These are phyloP conservation scores for Menura novaehollandiae DNA, from an alignment of 2,113 vertebrate species.

Conservation along the genomic window DNA sequence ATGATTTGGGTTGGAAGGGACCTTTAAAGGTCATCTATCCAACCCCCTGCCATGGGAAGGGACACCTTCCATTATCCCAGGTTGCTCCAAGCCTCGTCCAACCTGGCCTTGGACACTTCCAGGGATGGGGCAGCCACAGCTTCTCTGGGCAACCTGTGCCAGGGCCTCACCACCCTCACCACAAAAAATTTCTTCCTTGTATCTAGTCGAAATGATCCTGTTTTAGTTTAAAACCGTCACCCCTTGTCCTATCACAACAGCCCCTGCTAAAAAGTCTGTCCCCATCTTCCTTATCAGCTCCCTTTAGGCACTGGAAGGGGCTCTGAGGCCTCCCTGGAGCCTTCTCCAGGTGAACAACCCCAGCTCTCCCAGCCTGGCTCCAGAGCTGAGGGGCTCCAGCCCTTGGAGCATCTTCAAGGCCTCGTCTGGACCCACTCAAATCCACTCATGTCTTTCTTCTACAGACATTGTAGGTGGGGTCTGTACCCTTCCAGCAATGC, in stretches of 20 bases:
- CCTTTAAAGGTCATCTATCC: accelerated
- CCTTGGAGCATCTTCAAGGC: accelerated
- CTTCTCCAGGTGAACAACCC: background rate
- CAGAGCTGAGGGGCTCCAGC: background rate
- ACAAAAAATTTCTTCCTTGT: background rate
- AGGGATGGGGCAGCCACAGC: background rate
- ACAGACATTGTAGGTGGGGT: background rate
- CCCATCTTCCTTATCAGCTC: background rate
- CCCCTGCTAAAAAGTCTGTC: background rate
- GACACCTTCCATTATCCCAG: background rate
- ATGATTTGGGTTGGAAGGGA: background rate
- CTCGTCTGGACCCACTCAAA: background rate
- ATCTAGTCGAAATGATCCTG: background rate
- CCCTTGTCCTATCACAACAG: accelerated
- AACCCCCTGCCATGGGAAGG: accelerated
- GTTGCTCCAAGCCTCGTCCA: accelerated
- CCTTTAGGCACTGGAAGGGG: accelerated
- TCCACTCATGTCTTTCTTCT: no score
- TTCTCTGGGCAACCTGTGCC: background rate
- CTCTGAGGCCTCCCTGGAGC: background rate
- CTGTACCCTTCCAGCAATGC: accelerated
- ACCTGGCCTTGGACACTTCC: accelerated
- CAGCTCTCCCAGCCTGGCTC: background rate
- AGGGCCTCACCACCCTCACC: background rate
- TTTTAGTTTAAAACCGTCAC: background rate